A percentile compares a stretch with the other conserved stretches of the same genome.
These are phyloP conservation scores for Gambusia holbrooki DNA, from an alignment of 2,113 vertebrate species.

Conservation along the genomic window DNA sequence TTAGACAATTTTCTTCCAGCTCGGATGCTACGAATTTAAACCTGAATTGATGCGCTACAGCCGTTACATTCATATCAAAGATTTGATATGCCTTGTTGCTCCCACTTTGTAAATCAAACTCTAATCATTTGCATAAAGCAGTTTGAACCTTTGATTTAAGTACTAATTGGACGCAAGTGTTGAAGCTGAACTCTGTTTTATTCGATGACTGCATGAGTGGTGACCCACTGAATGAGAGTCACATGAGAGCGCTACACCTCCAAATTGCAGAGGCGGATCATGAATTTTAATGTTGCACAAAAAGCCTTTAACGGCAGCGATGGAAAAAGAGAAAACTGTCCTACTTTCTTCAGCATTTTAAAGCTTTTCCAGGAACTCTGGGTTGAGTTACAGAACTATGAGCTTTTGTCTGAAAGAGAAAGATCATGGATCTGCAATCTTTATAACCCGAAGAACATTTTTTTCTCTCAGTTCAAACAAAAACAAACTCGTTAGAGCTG, in stretches of 20 bases:
- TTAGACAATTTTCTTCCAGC: not conserved
- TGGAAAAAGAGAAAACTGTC: conserved; percentile 19
- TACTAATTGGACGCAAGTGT: not conserved
- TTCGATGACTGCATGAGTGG: not conserved
- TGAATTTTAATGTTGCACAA: conserved; percentile 40
- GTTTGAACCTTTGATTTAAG: not conserved
- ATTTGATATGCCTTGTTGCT: conserved; percentile 4
- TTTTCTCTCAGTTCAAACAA: no score
- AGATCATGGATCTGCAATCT: no score
- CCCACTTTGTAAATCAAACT: not conserved
- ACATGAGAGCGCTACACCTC: conserved; percentile 23
- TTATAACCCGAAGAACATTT: no score
- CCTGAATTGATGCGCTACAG: not conserved
- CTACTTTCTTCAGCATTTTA: conserved; percentile 26
- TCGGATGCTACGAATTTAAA: not conserved
- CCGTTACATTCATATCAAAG: not conserved
- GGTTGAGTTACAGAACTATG: not conserved
- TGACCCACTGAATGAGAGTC: conserved; percentile 7
- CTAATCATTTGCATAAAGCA: not conserved
- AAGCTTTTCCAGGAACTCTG: conserved; percentile 11
- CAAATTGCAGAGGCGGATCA: conserved; percentile 5
- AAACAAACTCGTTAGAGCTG: no score
- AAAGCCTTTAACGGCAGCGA: conserved; percentile 15
- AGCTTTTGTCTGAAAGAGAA: not conserved
- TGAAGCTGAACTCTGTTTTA: not conserved